Base-by-base conservation (phyloP, 2,888 invertebrate species). In the Yponomeuta plumbellus region DNA sequence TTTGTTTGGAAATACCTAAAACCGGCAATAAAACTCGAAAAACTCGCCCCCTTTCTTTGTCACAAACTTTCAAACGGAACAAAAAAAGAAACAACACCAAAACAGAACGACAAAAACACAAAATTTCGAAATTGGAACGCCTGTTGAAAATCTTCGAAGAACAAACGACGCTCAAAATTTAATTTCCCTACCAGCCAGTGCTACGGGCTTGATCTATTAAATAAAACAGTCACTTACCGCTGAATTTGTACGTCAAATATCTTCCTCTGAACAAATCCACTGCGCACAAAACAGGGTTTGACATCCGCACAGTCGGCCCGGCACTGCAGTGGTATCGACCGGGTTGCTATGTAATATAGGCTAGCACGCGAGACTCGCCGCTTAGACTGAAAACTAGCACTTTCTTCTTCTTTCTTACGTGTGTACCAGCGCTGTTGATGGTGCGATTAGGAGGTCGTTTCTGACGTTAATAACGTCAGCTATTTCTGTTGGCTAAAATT, bases 271-370 rank as follows among this genome's bases (percentile, higher is more conserved):
- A 52, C 44, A 52, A 52, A 52, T 52, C 44, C 44, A 52, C 44
- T 0, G 44, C 44, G 44, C 44, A 52, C 44, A 52, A 52, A 52
- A 52, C 44, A 52, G 44, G 11, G 23, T 59, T 39, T 39, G 34
- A 62, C 62, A n/a, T 10, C 23, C 17, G 71, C 68, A 76, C 84
- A 85, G 34, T 17, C 52, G 59, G 6, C 71, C 71, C 79, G 73
- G 83, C 84, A 89, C 88, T 90, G 89, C 89, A 86, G 83, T 76
- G 82, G 67, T 89, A 88, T 89, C 88, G 88, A 89, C 65, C 65
- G 87, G 77, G 71, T 64, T 71, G 75, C 72, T 77, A 74, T 73
- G 80, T 78, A 75, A 80, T 81, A 81, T 81, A 79, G 76, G 76
- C 79, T 73, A 77, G 76, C 89, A 89, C 88, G 88, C 89, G 80